These are phyloP conservation scores for Urocyon cinereoargenteus DNA, from an alignment of 2,797 vertebrate species.

Conservation along the genomic window DNA sequence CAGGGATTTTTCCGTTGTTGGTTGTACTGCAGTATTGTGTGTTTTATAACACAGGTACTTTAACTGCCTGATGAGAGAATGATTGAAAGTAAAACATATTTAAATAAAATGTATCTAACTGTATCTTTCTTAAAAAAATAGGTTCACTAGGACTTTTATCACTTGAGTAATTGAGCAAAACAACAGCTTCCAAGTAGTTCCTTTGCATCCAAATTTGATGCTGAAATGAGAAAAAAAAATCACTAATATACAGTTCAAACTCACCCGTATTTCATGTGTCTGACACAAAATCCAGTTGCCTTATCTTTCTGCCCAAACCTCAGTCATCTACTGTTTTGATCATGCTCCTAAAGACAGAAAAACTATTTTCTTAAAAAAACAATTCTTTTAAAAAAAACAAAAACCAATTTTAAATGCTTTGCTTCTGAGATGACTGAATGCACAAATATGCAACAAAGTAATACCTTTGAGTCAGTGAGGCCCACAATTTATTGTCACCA, in stretches of 20 bases:
- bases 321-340: conserved; percentile 48
- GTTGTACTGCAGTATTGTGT: background rate
- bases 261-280: background rate
- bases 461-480: conserved; percentile 36
- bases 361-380: background rate
- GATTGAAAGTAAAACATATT: background rate
- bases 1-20: background rate
- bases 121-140: background rate
- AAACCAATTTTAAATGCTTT: background rate
- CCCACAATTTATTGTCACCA: conserved; percentile 56
- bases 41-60: background rate
- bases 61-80: background rate
- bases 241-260: background rate
- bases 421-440: conserved; percentile 18
- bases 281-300: background rate
- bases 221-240: background rate
- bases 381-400: background rate
- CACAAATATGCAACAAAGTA: conserved; percentile 23
- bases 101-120: background rate
- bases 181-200: background rate
- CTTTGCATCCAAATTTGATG: conserved; percentile 24
- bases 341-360: background rate
- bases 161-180: background rate
- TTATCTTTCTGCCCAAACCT: background rate
- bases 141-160: background rate